These are phyloP conservation scores for Drosophila infuscata DNA, from an alignment of 2,888 invertebrate genomes.

Conservation along the genomic window DNA sequence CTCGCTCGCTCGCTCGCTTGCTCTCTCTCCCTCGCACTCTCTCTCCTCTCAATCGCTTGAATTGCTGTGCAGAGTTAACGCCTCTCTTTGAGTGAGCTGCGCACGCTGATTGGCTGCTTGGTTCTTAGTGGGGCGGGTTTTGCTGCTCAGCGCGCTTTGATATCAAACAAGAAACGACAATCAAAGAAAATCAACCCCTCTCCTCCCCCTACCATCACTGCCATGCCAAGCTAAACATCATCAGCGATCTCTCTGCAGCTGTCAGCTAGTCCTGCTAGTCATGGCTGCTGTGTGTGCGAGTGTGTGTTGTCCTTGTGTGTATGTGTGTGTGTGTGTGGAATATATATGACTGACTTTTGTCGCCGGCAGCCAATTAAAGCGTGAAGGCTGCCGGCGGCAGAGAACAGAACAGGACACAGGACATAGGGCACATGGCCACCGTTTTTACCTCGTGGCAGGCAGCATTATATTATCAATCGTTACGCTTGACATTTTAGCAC, in stretches of 20 bases:
- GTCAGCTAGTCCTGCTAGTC: constrained; percentile 57
- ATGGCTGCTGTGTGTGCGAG: constrained; percentile 39
- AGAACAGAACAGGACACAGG: constrained; percentile 10
- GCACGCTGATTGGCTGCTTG: constrained; percentile 66
- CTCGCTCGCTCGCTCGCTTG: constrained; percentile 14
- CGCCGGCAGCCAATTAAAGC: constrained; percentile 83
- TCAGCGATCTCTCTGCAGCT: constrained; percentile 68
- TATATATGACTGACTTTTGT: constrained; percentile 77
- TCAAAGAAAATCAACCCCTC: constrained; percentile 57
- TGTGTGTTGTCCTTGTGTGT: constrained; percentile 39
- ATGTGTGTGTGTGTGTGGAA: constrained; percentile 48
- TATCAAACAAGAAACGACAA: constrained; percentile 63
- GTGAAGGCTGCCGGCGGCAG: constrained; percentile 83
- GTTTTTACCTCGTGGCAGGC: constrained; percentile 47
- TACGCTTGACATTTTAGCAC: constrained; percentile 77
- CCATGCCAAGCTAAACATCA: constrained; percentile 26
- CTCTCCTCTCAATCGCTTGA: constrained; percentile 41
- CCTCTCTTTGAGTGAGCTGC: constrained; percentile 44
- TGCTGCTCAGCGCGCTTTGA: constrained; percentile 62
- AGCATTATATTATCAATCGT: constrained; percentile 76
- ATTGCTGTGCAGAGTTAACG: constrained; percentile 61
- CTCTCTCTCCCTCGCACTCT: constrained; percentile 16
- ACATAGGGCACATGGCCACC: constrained; percentile 59
- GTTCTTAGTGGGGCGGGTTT: constrained; percentile 60
- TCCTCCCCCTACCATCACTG: not conserved